Base-by-base conservation (phyloP, 2,888 invertebrate genomes). In the Ernsta delagoae region DNA sequence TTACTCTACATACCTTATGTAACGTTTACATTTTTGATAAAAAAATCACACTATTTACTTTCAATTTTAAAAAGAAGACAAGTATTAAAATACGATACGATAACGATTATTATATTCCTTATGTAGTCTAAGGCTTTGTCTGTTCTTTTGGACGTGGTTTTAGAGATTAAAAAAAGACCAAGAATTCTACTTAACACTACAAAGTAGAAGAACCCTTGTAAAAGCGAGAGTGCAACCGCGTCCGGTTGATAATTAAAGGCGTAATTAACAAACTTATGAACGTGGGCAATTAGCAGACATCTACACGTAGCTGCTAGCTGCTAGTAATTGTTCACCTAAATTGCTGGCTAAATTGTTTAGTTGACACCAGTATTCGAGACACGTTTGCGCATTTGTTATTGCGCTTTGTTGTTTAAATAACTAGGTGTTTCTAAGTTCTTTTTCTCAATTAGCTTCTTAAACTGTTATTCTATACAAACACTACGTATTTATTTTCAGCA, bases 171-270 rank as follows among this genome's bases (percentile, higher is more conserved):
- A 0, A 39, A 39, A 9, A 8, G 7, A 50, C 8, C 3, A 16
- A 16, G 16, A 50, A 4, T 6, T 16, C 16, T 8, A 16, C 16
- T 16, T 3, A 50, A 50, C 16, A 36, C 12, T 3, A 59, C 34
- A 43, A 63, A 43, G 69, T 53, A 50, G 69, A 69, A 63, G 11
- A 53, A 50, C 41, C 34, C 59, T 34, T 64, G 70, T 68, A 76
- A 81, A 79, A 83, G 80, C 77, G 80, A 83, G 79, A 83, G 83
- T 76, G 70, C 74, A 73, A 72, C 74, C 72, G 24, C 43, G 77
- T 72, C 73, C 73, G 62, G 71, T 70, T 59, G 68, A 77, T 76
- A 80, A 82, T 83, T 80, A 81, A 77, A 73, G 71, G 63, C 72
- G 78, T 79, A 83, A 84, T 83, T 81, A 84, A 78, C 66, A 65